phyloP scores from a whole-genome alignment of 2,888 invertebrate species.

The Chrysopilus asiliformis region DNA sequence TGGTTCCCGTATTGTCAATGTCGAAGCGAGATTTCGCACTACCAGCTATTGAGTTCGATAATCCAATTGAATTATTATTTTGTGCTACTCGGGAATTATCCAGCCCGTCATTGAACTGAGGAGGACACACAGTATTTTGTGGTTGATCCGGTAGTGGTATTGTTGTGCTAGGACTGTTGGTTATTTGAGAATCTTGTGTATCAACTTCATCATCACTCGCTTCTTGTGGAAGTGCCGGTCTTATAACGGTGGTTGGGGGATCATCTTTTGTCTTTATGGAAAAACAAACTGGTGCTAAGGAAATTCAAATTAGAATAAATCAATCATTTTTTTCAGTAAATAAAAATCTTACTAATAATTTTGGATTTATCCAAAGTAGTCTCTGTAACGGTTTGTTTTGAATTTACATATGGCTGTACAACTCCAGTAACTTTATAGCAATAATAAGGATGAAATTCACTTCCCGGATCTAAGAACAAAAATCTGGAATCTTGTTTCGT shows the following conservation, averaged over 20 bases:
- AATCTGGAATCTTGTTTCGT: conserved; percentile 77
- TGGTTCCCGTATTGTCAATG: conserved; percentile 17
- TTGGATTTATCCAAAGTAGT: conserved; percentile 11
- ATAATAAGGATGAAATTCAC: conserved; percentile 74
- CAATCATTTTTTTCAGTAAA: background rate
- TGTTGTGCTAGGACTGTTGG: conserved; percentile 6
- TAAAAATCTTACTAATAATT: conserved; percentile 23
- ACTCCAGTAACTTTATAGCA: conserved; percentile 42
- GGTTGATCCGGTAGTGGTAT: conserved; percentile 1
- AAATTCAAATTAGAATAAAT: conserved; percentile 5
- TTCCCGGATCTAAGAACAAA: conserved; percentile 64
- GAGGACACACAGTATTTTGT: conserved; percentile 1
- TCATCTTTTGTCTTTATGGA: conserved; percentile 72
- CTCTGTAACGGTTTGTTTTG: conserved; percentile 5
- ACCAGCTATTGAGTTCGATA: background rate
- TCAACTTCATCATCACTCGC: conserved; percentile 56
- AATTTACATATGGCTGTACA: conserved; percentile 16
- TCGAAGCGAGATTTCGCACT: conserved; percentile 16
- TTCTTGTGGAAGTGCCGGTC: conserved; percentile 63
- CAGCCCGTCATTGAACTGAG: conserved; percentile 6
- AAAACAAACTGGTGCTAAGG: conserved; percentile 62
- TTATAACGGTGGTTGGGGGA: conserved; percentile 40
- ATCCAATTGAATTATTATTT: background rate
- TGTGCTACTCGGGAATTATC: conserved; percentile 4
- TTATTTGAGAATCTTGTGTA: conserved; percentile 11